Conservation (phyloP, 2,888 invertebrate species). For the Dryococelus australis region DNA sequence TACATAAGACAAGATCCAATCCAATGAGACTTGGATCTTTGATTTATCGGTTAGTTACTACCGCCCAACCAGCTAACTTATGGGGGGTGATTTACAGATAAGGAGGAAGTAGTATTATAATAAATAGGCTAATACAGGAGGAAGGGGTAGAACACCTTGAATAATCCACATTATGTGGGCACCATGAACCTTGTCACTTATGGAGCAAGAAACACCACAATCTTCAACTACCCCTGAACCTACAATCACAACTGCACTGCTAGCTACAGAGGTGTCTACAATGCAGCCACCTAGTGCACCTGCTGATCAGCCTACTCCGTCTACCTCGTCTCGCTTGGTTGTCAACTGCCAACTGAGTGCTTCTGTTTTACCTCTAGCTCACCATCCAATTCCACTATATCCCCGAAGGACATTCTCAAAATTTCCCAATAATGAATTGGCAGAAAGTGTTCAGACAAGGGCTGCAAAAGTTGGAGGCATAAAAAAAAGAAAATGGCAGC, state of each 20-base stretch:
- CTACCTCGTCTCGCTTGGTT: background rate
- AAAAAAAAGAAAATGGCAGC: background rate
- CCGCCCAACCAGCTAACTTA: too few species aligned
- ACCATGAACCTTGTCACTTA: background rate
- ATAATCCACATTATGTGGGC: background rate
- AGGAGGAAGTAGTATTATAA: background rate
- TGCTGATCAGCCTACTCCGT: background rate
- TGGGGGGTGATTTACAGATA: background rate
- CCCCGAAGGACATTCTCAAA: slow-evolving; percentile 4
- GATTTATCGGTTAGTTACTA: too few species aligned
- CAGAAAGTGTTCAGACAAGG: background rate
- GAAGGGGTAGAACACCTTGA: background rate
- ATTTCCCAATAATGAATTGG: slow-evolving; percentile 10
- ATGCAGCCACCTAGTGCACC: background rate
- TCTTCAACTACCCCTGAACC: slow-evolving; percentile 4
- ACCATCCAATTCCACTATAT: background rate
- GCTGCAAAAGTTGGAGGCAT: background rate
- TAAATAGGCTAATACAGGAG: background rate
- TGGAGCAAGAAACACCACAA: background rate
- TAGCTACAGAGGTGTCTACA: background rate
- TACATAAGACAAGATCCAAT: too few species aligned
- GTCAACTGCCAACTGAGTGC: background rate
- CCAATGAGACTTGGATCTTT: too few species aligned
- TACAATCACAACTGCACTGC: background rate
- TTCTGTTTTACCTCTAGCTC: background rate